These are phyloP conservation scores for Leucozona laternaria DNA, from an alignment of 2,888 invertebrate species.

Conservation along the genomic window DNA sequence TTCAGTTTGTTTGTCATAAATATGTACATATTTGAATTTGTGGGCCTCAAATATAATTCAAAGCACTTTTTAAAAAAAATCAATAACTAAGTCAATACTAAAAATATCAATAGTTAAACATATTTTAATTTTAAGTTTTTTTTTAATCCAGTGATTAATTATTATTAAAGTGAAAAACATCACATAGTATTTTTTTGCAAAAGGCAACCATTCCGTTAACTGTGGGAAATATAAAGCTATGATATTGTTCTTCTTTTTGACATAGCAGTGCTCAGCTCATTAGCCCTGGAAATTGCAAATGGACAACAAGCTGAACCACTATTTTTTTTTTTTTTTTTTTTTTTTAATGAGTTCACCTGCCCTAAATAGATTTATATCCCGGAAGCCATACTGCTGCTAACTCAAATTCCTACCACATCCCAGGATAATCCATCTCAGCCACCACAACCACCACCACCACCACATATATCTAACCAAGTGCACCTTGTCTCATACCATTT, in stretches of 20 bases:
- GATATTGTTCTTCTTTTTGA: not conserved
- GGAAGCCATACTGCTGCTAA: conserved; percentile 57
- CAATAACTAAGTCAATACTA: no score
- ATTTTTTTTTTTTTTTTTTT: not conserved
- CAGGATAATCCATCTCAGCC: conserved; percentile 51
- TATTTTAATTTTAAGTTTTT: no score
- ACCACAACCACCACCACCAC: not conserved
- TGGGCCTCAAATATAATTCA: no score
- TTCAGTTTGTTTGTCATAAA: no score
- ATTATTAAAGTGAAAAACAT: no score
- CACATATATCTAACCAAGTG: not conserved
- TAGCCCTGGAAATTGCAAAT: not conserved
- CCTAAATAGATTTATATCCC: conserved; percentile 52
- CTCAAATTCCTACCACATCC: conserved; percentile 41
- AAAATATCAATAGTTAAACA: no score
- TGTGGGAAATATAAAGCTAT: not conserved
- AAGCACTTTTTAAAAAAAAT: no score
- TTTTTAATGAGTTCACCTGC: conserved; percentile 25
- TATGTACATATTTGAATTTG: no score
- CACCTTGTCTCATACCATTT: conserved; percentile 46
- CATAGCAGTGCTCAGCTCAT: not conserved
- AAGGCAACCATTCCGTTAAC: no score
- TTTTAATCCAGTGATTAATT: no score
- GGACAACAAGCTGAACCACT: not conserved
- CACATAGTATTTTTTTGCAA: no score